Conservation (phyloP, 2,113 vertebrate genomes). For the Mustela nigripes region DNA sequence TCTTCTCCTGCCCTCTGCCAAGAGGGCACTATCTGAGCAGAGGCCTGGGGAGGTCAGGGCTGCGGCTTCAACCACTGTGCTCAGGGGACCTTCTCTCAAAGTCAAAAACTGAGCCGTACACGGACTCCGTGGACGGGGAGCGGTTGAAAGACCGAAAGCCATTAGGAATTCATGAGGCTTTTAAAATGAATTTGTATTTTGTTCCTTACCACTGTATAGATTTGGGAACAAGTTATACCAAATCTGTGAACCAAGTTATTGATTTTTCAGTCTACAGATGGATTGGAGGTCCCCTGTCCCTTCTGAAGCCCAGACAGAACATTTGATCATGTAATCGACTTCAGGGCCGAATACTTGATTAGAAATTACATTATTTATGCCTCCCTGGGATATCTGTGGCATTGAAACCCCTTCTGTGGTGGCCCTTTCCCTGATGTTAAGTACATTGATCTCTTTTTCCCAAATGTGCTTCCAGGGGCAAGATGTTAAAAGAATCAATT, state of each 20-base stretch:
- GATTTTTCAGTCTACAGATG: neutral
- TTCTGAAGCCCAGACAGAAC: neutral
- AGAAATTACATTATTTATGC: neutral
- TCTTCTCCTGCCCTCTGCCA: neutral
- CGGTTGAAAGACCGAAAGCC: neutral
- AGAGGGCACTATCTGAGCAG: neutral
- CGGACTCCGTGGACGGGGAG: neutral
- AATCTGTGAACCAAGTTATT: neutral
- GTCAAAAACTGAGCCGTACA: neutral
- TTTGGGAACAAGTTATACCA: neutral
- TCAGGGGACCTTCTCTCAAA: neutral
- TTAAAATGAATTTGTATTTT: neutral
- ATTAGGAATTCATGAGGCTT: neutral
- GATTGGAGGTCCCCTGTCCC: neutral
- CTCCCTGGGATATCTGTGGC: neutral
- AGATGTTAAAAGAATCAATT: neutral
- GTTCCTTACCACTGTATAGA: neutral
- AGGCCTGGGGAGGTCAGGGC: neutral
- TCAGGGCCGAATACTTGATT: neutral
- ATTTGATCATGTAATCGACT: neutral
- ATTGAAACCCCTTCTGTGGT: neutral
- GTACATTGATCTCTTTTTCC: neutral
- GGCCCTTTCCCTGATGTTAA: neutral
- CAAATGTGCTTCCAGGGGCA: neutral
- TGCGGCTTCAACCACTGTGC: rapidly evolving